These are phyloP conservation scores for Heteromormyrus szaboi DNA, from an alignment of 2,797 vertebrate genomes.

Conservation along the genomic window DNA sequence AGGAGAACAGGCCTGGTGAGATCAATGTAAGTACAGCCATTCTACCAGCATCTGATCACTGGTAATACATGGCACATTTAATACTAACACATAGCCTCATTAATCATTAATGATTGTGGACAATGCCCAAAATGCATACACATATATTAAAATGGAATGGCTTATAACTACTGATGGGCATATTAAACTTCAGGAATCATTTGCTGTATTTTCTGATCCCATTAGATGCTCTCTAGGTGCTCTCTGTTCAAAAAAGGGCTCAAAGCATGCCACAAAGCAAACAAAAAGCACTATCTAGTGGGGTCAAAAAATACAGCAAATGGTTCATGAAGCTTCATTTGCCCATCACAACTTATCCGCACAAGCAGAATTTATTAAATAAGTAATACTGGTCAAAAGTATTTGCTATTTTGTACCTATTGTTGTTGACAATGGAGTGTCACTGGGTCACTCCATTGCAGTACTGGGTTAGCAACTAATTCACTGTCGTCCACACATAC, in stretches of 20 bases:
- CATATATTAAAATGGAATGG: background rate
- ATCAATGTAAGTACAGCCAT: constrained; percentile 63
- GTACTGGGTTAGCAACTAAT: background rate
- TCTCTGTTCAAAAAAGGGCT: background rate
- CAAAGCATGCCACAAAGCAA: background rate
- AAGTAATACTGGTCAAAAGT: background rate
- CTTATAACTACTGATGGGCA: background rate
- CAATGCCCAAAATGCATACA: background rate
- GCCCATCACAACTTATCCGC: background rate
- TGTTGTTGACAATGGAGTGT: background rate
- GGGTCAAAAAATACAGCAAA: background rate
- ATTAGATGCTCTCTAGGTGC: background rate
- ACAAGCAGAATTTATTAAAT: background rate
- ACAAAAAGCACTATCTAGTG: background rate
- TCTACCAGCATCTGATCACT: background rate
- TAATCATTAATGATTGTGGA: background rate
- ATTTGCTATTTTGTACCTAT: background rate
- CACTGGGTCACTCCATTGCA: background rate
- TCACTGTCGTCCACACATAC: constrained; percentile 12
- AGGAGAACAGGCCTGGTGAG: constrained; percentile 74
- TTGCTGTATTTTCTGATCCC: background rate
- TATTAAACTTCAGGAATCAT: background rate
- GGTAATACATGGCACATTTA: background rate
- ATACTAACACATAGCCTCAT: background rate
- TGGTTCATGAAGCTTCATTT: background rate